phyloP scores from a whole-genome alignment of 2,888 invertebrate species.

The Lasioglossum leucozonium region DNA sequence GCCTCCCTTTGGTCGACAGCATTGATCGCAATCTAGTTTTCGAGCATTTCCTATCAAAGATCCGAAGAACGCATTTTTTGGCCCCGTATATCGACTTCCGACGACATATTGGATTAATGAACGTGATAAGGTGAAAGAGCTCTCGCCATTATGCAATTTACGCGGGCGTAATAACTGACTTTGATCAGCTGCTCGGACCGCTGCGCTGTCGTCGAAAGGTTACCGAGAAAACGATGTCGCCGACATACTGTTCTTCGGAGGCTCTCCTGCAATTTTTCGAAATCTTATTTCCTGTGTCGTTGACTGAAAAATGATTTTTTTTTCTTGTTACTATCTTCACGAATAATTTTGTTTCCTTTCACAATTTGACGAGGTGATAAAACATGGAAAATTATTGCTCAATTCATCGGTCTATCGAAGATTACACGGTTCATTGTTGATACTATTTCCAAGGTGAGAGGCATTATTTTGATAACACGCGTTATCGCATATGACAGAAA shows the following conservation, averaged over 20 bases:
- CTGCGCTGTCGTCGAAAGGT: slow-evolving; percentile 17
- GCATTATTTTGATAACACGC: no score
- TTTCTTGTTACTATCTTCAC: no score
- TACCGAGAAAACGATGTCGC: slow-evolving; percentile 19
- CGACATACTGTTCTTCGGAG: neutral
- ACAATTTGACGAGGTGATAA: no score
- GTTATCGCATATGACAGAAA: no score
- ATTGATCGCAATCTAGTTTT: neutral
- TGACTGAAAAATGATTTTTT: no score
- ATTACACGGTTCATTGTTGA: no score
- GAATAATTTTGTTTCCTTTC: no score
- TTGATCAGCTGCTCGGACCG: slow-evolving; percentile 40
- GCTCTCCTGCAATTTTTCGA: neutral
- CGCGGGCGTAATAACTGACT: slow-evolving; percentile 37
- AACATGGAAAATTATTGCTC: no score
- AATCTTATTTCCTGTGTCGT: neutral
- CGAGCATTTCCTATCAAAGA: neutral
- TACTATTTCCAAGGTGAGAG: no score
- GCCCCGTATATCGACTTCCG: neutral
- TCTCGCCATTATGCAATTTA: slow-evolving; percentile 37
- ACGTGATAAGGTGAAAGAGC: slow-evolving; percentile 31
- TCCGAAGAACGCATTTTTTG: slow-evolving; percentile 11
- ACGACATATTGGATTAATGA: slow-evolving; percentile 19
- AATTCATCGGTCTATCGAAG: no score
- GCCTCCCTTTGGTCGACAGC: neutral